Evolutionary conservation across 2,888 invertebrate species (phyloP).

Genomic region (Acrobasis repandana): DNA sequence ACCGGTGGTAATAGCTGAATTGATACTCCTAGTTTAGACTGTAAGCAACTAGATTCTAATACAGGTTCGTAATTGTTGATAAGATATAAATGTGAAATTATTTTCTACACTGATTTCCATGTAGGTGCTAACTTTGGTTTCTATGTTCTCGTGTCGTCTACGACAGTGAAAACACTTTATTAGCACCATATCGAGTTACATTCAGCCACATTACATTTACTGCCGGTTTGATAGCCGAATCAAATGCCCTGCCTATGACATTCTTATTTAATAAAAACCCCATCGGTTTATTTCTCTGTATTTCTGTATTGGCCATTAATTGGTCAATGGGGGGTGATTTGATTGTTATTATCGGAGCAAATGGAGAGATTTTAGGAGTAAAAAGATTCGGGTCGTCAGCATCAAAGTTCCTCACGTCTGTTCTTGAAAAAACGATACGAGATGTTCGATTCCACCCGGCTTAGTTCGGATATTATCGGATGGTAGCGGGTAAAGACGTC

Average conservation of each 20-base stretch:
- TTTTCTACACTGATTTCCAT: too few species aligned
- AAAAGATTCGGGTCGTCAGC: neutral
- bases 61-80: too few species aligned
- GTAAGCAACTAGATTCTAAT: too few species aligned
- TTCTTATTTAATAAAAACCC: slow-evolving; percentile 25
- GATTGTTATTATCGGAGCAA: neutral
- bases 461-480: too few species aligned
- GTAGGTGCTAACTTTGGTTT: too few species aligned
- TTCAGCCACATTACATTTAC: slow-evolving; percentile 61
- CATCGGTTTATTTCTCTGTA: neutral
- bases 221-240: slow-evolving; percentile 53
- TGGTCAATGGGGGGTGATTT: neutral
- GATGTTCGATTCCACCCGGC: too few species aligned
- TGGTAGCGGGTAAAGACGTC: too few species aligned
- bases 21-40: too few species aligned
- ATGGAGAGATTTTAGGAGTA: neutral
- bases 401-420: neutral
- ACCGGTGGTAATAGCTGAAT: too few species aligned
- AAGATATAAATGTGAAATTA: too few species aligned
- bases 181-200: slow-evolving; percentile 61
- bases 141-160: slow-evolving; percentile 34
- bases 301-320: neutral
- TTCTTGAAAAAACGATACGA: too few species aligned
- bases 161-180: slow-evolving; percentile 36
- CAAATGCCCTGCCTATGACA: slow-evolving; percentile 52